These are phyloP conservation scores for Falco naumanni DNA, from an alignment of 2,797 vertebrate species.

Conservation along the genomic window DNA sequence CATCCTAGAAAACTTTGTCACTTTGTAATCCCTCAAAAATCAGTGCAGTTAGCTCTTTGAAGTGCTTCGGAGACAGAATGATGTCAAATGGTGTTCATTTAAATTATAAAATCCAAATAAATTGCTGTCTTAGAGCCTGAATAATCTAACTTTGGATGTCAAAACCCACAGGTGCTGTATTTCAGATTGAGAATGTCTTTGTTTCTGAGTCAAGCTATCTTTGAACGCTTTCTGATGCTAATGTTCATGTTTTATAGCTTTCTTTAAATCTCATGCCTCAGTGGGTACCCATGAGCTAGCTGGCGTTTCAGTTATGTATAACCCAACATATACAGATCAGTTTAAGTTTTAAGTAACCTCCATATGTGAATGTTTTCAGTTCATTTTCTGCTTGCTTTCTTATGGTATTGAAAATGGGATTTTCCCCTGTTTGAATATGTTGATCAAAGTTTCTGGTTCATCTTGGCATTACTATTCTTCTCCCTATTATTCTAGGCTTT, in stretches of 20 bases:
- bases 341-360: constrained; percentile 31
- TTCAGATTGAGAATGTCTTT: constrained; percentile 1
- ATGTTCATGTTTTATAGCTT: constrained; percentile 5
- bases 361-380: background rate
- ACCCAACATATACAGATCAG: background rate
- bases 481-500: background rate
- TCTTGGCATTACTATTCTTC: background rate
- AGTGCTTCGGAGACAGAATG: background rate
- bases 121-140: background rate
- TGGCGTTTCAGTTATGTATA: constrained; percentile 30
- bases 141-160: constrained; percentile 6
- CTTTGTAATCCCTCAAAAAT: constrained; percentile 23
- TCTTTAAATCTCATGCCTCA: constrained; percentile 18
- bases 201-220: background rate
- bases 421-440: background rate
- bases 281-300: background rate
- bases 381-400: constrained; percentile 3
- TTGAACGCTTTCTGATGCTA: background rate
- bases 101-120: constrained; percentile 42
- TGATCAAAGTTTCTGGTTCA: background rate
- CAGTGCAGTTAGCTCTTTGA: constrained; percentile 1
- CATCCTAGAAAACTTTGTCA: constrained; percentile 3
- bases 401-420: background rate
- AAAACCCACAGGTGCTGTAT: background rate
- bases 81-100: constrained; percentile 23